Evolutionary conservation across 2,888 invertebrate species (phyloP).

Genomic region (Drosophila ezoana): DNA sequence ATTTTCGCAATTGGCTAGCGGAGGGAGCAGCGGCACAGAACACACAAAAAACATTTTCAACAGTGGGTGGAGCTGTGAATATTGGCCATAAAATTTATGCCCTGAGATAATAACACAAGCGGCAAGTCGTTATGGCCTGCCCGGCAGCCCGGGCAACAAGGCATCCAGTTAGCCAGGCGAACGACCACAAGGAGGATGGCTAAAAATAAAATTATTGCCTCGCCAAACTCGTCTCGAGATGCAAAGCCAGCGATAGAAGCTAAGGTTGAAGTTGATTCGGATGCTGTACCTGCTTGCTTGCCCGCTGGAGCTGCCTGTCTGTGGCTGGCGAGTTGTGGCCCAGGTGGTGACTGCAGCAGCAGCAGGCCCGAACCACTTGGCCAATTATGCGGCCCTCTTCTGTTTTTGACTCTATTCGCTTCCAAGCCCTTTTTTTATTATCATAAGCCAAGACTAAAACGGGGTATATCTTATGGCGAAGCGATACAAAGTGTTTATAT

Average conservation of each 20-base stretch:
- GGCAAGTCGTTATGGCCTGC: constrained; percentile 72
- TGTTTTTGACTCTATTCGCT: constrained; percentile 16
- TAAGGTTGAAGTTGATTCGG: constrained; percentile 49
- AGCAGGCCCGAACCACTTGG: constrained; percentile 60
- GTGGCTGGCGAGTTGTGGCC: constrained; percentile 26
- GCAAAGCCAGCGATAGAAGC: constrained; percentile 68
- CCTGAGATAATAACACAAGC: constrained; percentile 79
- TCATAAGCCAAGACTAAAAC: background rate
- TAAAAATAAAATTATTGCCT: constrained; percentile 76
- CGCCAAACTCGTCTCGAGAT: constrained; percentile 71
- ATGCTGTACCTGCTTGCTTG: constrained; percentile 6
- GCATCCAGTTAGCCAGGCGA: constrained; percentile 18
- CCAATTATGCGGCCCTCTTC: constrained; percentile 61
- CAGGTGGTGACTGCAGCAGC: constrained; percentile 60
- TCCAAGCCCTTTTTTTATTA: constrained; percentile 6
- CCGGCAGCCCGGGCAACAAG: constrained; percentile 14
- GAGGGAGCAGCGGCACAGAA: constrained; percentile 34
- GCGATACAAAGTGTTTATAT: constrained; percentile 3
- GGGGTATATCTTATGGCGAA: constrained; percentile 20
- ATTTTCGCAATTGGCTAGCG: constrained; percentile 66
- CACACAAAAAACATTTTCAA: constrained; percentile 73
- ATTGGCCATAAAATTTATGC: constrained; percentile 80
- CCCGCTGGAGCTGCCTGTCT: background rate
- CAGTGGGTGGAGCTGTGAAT: constrained; percentile 83
- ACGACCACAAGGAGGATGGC: constrained; percentile 34